Evolutionary conservation across 2,888 invertebrate genomes (phyloP), one percentile per base, ranked within the genome.

Genomic region (Leptopilina syphax): DNA sequence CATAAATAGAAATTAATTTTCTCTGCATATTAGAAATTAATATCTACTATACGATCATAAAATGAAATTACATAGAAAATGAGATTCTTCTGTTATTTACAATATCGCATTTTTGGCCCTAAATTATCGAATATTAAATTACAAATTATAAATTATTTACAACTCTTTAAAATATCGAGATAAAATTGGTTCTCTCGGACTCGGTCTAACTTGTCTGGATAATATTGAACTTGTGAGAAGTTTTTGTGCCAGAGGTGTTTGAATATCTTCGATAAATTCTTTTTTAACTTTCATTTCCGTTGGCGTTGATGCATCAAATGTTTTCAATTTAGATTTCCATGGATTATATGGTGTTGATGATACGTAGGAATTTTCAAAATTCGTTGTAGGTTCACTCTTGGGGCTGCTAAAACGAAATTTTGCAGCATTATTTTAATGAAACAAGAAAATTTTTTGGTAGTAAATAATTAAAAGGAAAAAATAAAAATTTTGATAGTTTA

Each of bases 141-240:
- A n/a, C 7, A 7, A 18, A 60, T 60, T 60, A n/a, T 54, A 44
- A 44, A 8, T 57, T 57, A 27, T 57, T 13, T 3, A 73, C 57
- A 57, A 57, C 34, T 73, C 73, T n/a, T 73, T 57, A n/a, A n/a
- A 73, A 13, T 73, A 54, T 73, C 57, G 54, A 27, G 73, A 73
- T 34, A 73, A 73, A 34, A 57, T 34, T 1, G 73, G 73, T 73
- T 70, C 70, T 54, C 27, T 24, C 12, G 73, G 73, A n/a, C 34
- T 73, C 5, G 54, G 57, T 4, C 73, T 24, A 57, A 8, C n/a
- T 27, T 8, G 57, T 34, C 27, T 27, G 34, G 34, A 12, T 54
- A 8, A 6, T 27, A 73, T 57, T 54, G 24, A 13, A 73, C 54
- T 73, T 34, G 54, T 57, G 9, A 34, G 73, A n/a, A 73, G 57